Conservation (phyloP, 23 tunicate species). For the Ciona savignyi region DNA sequence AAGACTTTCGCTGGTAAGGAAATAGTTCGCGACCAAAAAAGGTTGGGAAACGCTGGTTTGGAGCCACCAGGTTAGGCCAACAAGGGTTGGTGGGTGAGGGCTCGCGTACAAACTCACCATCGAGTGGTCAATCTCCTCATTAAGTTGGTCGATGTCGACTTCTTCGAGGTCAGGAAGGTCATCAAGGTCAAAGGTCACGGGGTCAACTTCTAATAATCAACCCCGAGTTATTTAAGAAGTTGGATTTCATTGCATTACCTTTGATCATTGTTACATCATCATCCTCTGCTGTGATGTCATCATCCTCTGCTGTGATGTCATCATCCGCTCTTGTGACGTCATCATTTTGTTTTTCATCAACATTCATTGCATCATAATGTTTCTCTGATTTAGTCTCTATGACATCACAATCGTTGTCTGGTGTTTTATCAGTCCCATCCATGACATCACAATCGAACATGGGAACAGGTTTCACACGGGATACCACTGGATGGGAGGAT, state of each 20-base stretch:
- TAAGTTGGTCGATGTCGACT: slow-evolving; percentile 62
- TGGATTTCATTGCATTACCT: not conserved
- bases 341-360: not conserved
- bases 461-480: not conserved
- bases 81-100: not conserved
- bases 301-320: not conserved
- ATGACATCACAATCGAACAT: not conserved
- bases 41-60: too few relatives aligned
- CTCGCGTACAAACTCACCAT: slow-evolving; percentile 19
- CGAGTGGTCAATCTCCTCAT: not conserved
- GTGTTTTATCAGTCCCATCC: not conserved
- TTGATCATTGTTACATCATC: not conserved
- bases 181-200: slow-evolving; percentile 47
- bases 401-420: not conserved
- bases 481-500: not conserved
- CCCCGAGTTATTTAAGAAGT: not conserved
- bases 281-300: not conserved
- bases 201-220: not conserved
- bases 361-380: not conserved
- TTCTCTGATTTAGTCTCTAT: not conserved
- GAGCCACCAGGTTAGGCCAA: not conserved
- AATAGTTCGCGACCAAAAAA: too few relatives aligned
- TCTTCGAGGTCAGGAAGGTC: slow-evolving; percentile 98
- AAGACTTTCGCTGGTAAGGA: too few relatives aligned
- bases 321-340: not conserved